A percentile compares a stretch with the other conserved stretches of the same genome.
These are phyloP conservation scores for Phoebastria nigripes DNA, from an alignment of 2,797 vertebrate genomes.

Conservation along the genomic window DNA sequence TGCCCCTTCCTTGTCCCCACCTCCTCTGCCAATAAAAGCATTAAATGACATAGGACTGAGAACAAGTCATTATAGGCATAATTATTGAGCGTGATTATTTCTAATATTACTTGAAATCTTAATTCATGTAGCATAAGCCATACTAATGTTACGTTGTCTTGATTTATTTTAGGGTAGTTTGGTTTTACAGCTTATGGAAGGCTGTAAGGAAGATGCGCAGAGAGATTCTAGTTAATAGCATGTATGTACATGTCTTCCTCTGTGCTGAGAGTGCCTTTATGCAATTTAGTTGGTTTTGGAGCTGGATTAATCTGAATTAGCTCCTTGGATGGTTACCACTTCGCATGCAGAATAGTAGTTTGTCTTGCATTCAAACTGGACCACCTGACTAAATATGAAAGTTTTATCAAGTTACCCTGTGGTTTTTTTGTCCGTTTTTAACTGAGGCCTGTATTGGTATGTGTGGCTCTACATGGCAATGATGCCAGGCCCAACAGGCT, in stretches of 20 bases:
- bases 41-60: neutral
- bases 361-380: neutral
- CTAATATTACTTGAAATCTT: neutral
- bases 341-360: neutral
- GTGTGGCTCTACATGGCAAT: rapidly evolving
- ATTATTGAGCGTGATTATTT: neutral
- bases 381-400: neutral
- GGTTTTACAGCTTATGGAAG: neutral
- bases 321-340: neutral
- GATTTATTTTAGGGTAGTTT: neutral
- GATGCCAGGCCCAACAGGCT: neutral
- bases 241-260: neutral
- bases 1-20: neutral
- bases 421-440: neutral
- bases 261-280: rapidly evolving
- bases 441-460: neutral
- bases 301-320: neutral
- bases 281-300: neutral
- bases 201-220: neutral
- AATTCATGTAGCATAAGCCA: neutral
- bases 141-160: neutral
- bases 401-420: neutral
- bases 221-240: neutral
- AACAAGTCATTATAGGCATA: neutral
- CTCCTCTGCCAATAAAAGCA: neutral